These are phyloP conservation scores for Drosophila demipolita DNA, from an alignment of 2,888 invertebrate species.

Conservation along the genomic window DNA sequence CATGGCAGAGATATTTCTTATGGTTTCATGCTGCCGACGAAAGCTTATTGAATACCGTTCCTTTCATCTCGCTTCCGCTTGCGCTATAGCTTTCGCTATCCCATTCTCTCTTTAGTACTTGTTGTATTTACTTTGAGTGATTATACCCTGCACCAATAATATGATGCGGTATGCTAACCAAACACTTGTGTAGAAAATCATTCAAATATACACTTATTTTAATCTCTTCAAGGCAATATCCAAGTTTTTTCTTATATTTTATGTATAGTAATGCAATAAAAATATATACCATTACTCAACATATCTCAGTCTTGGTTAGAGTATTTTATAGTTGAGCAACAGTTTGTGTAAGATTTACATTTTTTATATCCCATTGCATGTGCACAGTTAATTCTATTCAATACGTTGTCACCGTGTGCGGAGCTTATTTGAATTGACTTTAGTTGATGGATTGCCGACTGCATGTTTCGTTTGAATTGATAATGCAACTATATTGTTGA, in stretches of 20 bases:
- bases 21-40: slow-evolving; percentile 22
- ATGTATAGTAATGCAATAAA: not conserved
- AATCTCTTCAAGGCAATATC: not conserved
- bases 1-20: slow-evolving; percentile 30
- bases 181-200: not conserved
- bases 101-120: not conserved
- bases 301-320: not conserved
- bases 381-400: slow-evolving; percentile 29
- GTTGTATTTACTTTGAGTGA: slow-evolving; percentile 19
- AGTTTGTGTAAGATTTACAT: slow-evolving; percentile 1
- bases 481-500: slow-evolving; percentile 30
- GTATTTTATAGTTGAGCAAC: slow-evolving; percentile 15
- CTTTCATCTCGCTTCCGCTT: not conserved
- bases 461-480: slow-evolving; percentile 44
- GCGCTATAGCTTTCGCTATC: not conserved
- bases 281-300: not conserved
- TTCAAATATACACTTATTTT: not conserved
- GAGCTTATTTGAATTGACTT: slow-evolving; percentile 54
- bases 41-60: slow-evolving; percentile 15
- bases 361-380: slow-evolving; percentile 32
- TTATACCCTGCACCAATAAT: not conserved
- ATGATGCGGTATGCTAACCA: not conserved
- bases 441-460: slow-evolving; percentile 45
- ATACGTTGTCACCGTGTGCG: not conserved
- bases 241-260: not conserved